These are phyloP conservation scores for Actias luna DNA, from an alignment of 2,888 invertebrate species.

Conservation along the genomic window DNA sequence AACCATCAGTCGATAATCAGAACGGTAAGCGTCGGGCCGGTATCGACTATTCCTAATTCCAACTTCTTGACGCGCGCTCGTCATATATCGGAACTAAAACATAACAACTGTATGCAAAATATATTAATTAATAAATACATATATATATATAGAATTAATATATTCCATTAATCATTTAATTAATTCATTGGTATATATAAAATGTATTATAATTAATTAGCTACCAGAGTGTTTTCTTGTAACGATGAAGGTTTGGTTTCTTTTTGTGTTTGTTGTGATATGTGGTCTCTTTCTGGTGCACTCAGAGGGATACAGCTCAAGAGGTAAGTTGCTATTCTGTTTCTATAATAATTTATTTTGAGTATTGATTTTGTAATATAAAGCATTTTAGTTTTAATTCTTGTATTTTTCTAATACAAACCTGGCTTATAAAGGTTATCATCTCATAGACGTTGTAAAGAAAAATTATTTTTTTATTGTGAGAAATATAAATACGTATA, in stretches of 20 bases:
- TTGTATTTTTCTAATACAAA: too few relatives aligned
- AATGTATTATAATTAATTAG: neutral
- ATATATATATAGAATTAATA: neutral
- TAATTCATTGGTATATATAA: neutral
- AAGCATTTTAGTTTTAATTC: too few relatives aligned
- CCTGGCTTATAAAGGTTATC: too few relatives aligned
- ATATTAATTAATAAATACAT: too few relatives aligned
- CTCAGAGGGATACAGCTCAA: constrained; percentile 60
- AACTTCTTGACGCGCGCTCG: constrained; percentile 29
- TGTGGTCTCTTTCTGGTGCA: constrained; percentile 44
- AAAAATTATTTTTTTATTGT: too few relatives aligned
- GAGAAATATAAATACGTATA: too few relatives aligned
- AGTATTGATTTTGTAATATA: too few relatives aligned
- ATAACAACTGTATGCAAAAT: neutral
- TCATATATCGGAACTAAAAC: neutral
- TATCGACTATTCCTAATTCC: constrained; percentile 71
- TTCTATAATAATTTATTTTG: neutral
- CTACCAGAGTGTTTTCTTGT: neutral
- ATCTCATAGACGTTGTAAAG: too few relatives aligned
- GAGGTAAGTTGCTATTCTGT: constrained; percentile 52
- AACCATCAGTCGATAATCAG: constrained; percentile 74
- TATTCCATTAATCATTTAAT: neutral
- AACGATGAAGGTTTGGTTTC: constrained; percentile 34
- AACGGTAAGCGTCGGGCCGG: constrained; percentile 33
- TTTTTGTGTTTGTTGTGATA: constrained; percentile 44